Evolutionary conservation across 2,113 vertebrate genomes (phyloP).

Genomic region (Epinephelus moara): DNA sequence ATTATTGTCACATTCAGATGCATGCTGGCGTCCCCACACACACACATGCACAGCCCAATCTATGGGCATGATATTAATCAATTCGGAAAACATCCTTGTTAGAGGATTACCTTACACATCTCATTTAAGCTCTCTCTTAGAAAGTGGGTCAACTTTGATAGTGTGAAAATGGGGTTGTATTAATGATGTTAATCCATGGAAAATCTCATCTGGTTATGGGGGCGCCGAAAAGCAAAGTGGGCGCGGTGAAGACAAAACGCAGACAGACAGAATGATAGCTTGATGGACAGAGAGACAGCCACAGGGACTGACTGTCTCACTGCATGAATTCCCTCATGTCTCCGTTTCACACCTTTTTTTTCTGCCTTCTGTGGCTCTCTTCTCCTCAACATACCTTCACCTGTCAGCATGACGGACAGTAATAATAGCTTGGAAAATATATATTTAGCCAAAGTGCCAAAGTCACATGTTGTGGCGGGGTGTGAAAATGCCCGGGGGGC

Average conservation of each 20-base stretch:
- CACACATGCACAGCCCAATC: slow-evolving; percentile 2
- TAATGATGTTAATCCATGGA: slow-evolving; percentile 73
- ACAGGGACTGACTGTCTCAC: slow-evolving; percentile 37
- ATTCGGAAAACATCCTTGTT: slow-evolving; percentile 62
- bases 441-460: slow-evolving; percentile 74
- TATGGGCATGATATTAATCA: slow-evolving; percentile 61
- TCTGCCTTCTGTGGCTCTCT: slow-evolving; percentile 50
- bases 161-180: slow-evolving; percentile 65
- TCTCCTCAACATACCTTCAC: slow-evolving; percentile 63
- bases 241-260: slow-evolving; percentile 26
- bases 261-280: slow-evolving; percentile 20
- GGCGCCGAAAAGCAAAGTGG: not conserved
- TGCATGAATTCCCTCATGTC: slow-evolving; percentile 63
- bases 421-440: slow-evolving; percentile 71
- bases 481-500: slow-evolving; percentile 67
- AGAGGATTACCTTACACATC: slow-evolving; percentile 70
- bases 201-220: slow-evolving; percentile 57
- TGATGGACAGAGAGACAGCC: slow-evolving; percentile 47
- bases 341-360: slow-evolving; percentile 60
- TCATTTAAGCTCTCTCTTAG: slow-evolving; percentile 60
- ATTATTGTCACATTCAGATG: slow-evolving; percentile 1
- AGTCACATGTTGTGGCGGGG: slow-evolving; percentile 64
- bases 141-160: slow-evolving; percentile 69
- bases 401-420: slow-evolving; percentile 71
- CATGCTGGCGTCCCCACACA: not conserved